Conservation (phyloP, 2,113 vertebrate species). For the Grammomys surdaster region DNA sequence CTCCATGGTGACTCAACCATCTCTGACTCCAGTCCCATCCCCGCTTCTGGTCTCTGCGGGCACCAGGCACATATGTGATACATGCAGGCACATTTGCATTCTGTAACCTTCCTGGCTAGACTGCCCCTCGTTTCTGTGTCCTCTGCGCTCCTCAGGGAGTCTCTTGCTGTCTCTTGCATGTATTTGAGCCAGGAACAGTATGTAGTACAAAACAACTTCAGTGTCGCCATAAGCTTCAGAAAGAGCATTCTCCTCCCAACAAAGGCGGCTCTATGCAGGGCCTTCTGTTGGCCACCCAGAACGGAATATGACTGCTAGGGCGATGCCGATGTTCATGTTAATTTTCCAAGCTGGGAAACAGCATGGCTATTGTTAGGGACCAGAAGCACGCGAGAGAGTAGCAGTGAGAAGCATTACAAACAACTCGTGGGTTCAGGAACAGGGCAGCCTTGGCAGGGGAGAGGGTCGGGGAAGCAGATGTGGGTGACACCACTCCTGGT, state of each 20-base stretch:
- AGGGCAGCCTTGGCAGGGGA: neutral
- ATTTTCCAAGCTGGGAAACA: slow-evolving; percentile 75
- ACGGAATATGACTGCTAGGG: slow-evolving; percentile 47
- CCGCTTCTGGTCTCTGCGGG: neutral
- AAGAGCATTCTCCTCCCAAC: slow-evolving; percentile 70
- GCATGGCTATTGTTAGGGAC: slow-evolving; percentile 62
- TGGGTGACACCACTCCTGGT: neutral
- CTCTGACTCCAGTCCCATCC: neutral
- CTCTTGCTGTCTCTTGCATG: slow-evolving; percentile 45
- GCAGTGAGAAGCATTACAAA: slow-evolving; percentile 21
- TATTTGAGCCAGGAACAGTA: slow-evolving; percentile 57
- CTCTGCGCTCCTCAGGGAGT: neutral
- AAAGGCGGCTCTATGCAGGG: slow-evolving; percentile 72
- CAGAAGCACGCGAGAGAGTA: slow-evolving; percentile 50
- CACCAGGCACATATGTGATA: neutral
- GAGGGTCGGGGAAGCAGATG: slow-evolving; percentile 15
- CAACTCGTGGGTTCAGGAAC: slow-evolving; percentile 36
- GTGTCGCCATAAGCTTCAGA: slow-evolving; percentile 47
- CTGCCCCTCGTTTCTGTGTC: slow-evolving; percentile 8
- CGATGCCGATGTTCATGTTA: slow-evolving; percentile 68
- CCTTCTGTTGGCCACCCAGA: slow-evolving; percentile 60
- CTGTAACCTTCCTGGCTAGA: neutral
- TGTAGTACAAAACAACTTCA: slow-evolving; percentile 65
- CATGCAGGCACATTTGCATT: neutral
- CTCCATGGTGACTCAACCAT: neutral